A percentile compares a stretch with the other conserved stretches of the same genome.
Conservation (phyloP, 2,113 vertebrate genomes). For the Callospermophilus lateralis region DNA sequence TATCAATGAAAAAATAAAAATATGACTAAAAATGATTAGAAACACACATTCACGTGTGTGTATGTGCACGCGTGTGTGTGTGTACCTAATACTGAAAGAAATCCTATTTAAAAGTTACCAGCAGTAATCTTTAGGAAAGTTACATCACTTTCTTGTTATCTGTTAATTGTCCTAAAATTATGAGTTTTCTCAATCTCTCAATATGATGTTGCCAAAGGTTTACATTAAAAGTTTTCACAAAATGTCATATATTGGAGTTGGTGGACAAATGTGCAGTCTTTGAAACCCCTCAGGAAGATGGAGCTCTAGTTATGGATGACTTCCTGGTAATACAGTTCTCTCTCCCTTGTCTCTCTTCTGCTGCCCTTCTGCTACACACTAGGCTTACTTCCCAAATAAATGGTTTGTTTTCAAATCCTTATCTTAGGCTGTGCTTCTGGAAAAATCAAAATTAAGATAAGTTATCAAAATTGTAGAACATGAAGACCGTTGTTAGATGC, state of each 20-base stretch:
- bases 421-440: not conserved
- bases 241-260: not conserved
- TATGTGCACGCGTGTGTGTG: not conserved
- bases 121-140: not conserved
- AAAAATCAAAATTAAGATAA: not conserved
- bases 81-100: not conserved
- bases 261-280: not conserved
- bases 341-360: rapidly evolving
- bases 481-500: not conserved
- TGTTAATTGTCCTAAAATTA: not conserved
- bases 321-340: not conserved
- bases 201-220: not conserved
- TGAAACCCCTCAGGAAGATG: not conserved
- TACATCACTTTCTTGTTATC: not conserved
- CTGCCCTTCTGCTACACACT: too few relatives aligned
- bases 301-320: not conserved
- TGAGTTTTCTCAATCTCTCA: not conserved
- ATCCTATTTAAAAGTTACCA: not conserved
- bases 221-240: not conserved
- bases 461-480: not conserved
- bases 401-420: not conserved
- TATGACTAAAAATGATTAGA: not conserved
- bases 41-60: not conserved
- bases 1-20: not conserved
- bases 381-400: not conserved